These are phyloP conservation scores for Acipenser ruthenus DNA, from an alignment of 2,797 vertebrate species.

Conservation along the genomic window DNA sequence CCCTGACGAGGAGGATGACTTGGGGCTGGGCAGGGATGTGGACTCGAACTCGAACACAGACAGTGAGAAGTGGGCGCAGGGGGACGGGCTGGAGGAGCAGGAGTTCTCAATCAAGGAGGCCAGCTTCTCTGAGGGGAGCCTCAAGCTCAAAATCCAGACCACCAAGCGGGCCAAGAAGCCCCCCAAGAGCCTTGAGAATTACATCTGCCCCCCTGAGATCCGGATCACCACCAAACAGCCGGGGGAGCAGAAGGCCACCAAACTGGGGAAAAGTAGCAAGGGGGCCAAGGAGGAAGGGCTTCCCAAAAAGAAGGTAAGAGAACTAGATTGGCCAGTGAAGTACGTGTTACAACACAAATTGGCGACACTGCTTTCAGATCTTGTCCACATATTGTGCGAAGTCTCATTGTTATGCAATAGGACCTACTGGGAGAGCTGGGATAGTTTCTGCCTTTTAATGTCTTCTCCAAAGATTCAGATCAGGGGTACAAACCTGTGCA, in stretches of 20 bases:
- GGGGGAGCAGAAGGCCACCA: slow-evolving; percentile 73
- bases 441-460: too few relatives aligned
- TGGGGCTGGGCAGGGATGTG: slow-evolving; percentile 68
- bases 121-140: slow-evolving; percentile 92
- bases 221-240: slow-evolving; percentile 95
- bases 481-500: too few relatives aligned
- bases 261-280: slow-evolving; percentile 66
- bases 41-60: slow-evolving; percentile 72
- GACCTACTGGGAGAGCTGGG: too few relatives aligned
- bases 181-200: slow-evolving; percentile 96
- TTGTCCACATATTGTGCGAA: too few relatives aligned
- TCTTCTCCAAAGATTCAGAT: too few relatives aligned
- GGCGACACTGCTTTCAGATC: too few relatives aligned
- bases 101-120: slow-evolving; percentile 99
- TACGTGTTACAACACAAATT: not conserved
- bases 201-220: slow-evolving; percentile 95
- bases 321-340: not conserved
- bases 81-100: slow-evolving; percentile 78
- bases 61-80: slow-evolving; percentile 72
- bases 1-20: slow-evolving; percentile 78
- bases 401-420: too few relatives aligned
- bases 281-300: slow-evolving; percentile 78
- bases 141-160: slow-evolving; percentile 97
- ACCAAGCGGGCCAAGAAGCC: slow-evolving; percentile 96
- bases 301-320: slow-evolving; percentile 86